Conservation (phyloP, 1,140 invertebrate species). For the Acromyrmex echinatior region DNA sequence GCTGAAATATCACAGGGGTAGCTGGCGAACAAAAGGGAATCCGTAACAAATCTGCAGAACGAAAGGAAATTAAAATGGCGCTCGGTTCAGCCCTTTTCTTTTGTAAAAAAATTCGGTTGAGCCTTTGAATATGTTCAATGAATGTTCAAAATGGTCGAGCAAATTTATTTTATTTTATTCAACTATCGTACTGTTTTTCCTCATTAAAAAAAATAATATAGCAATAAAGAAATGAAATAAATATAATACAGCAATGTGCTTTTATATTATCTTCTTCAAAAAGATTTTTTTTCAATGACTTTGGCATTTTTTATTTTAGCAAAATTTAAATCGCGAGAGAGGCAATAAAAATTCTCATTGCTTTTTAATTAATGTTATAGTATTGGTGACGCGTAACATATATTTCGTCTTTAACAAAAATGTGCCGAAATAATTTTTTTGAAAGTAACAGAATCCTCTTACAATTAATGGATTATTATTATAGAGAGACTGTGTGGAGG, state of each 20-base stretch:
- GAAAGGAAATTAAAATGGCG: conserved; percentile 76
- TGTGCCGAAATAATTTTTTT: conserved; percentile 9
- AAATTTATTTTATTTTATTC: conserved; percentile 76
- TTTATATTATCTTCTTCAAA: background rate
- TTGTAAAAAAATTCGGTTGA: conserved; percentile 43
- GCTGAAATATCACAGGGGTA: conserved; percentile 20
- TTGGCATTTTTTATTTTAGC: conserved; percentile 61
- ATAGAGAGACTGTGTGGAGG: conserved; percentile 2
- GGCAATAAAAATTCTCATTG: background rate
- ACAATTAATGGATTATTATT: conserved; percentile 36
- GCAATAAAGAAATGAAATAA: background rate
- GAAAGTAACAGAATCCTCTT: conserved; percentile 30
- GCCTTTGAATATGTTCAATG: conserved; percentile 67
- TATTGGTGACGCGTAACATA: background rate
- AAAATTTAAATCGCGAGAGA: conserved; percentile 24
- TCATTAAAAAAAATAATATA: conserved; percentile 42
- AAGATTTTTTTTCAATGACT: conserved; percentile 5
- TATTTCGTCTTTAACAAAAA: background rate
- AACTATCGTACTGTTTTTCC: conserved; percentile 58
- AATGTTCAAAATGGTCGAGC: conserved; percentile 54
- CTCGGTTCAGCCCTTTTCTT: conserved; percentile 24
- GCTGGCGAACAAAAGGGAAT: conserved; percentile 53
- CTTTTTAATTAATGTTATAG: background rate
- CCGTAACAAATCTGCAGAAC: conserved; percentile 60
- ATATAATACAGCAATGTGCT: background rate